Conservation (phyloP, 2,113 vertebrate species). For the Steatornis caripensis region DNA sequence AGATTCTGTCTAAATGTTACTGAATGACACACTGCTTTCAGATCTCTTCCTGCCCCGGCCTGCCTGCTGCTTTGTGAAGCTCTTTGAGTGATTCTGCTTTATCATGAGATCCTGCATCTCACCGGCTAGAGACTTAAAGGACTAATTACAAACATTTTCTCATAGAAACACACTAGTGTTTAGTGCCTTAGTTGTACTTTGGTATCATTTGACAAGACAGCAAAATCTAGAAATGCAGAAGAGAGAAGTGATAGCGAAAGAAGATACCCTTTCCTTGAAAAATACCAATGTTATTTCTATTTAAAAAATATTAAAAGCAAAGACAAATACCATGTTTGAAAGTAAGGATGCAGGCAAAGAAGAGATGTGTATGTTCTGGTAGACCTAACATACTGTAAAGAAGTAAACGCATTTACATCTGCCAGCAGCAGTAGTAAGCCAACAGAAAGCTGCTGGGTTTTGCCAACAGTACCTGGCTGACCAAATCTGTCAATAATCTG, state of each 20-base stretch:
- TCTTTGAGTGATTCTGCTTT: background rate
- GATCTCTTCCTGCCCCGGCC: background rate
- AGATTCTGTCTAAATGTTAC: background rate
- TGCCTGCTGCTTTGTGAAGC: background rate
- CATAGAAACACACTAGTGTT: background rate
- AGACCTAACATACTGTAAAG: background rate
- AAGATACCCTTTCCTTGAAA: background rate
- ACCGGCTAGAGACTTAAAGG: background rate
- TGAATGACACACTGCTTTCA: background rate
- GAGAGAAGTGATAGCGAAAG: too few relatives aligned
- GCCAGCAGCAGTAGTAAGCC: background rate
- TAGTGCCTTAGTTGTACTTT: background rate
- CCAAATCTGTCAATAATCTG: slow-evolving; percentile 40
- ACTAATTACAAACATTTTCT: background rate
- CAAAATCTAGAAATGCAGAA: background rate
- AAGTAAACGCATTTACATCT: background rate
- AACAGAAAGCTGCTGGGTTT: slow-evolving; percentile 29
- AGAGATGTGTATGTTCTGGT: background rate
- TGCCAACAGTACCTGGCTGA: background rate
- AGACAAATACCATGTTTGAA: background rate
- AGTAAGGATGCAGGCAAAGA: background rate
- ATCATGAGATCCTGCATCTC: background rate
- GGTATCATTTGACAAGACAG: background rate
- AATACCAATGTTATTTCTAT: background rate
- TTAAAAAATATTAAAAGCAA: background rate